Percentiles rank a stretch among this genome's conserved stretches.
phyloP scores from a whole-genome alignment of 2,797 vertebrate species.

The Diplodus sargus region DNA sequence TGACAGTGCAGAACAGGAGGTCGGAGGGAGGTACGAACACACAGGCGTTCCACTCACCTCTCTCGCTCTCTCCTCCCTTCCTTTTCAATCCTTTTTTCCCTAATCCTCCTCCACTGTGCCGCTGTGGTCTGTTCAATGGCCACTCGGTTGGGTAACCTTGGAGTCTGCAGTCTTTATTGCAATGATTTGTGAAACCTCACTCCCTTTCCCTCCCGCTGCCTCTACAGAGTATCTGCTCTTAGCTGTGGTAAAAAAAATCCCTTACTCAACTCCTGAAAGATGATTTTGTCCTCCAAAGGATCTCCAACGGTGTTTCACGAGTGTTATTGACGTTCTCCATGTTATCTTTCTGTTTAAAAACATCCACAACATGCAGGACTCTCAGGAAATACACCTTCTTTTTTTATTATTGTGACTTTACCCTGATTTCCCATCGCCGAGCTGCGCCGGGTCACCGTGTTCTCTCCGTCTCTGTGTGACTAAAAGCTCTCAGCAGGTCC shows the following conservation, averaged over 20 bases:
- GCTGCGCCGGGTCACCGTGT: slow-evolving; percentile 27
- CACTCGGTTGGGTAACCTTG: slow-evolving; percentile 52
- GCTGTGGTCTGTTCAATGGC: slow-evolving; percentile 42
- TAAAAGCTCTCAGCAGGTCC: slow-evolving; percentile 60
- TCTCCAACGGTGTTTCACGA: slow-evolving; percentile 8
- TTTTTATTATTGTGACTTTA: not conserved
- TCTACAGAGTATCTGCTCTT: slow-evolving; percentile 37
- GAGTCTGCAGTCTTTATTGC: slow-evolving; percentile 63
- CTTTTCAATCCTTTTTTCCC: slow-evolving; percentile 26
- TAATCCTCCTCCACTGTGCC: slow-evolving; percentile 57
- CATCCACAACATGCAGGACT: not conserved
- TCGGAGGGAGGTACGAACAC: slow-evolving; percentile 57
- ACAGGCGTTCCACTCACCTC: slow-evolving; percentile 54
- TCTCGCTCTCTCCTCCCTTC: slow-evolving; percentile 47
- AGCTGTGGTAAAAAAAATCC: slow-evolving; percentile 31
- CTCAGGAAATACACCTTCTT: slow-evolving; percentile 1
- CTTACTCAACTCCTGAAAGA: slow-evolving; percentile 20
- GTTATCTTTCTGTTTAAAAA: not conserved
- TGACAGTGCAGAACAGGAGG: slow-evolving; percentile 71
- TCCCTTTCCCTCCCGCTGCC: slow-evolving; percentile 54
- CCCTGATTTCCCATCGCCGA: slow-evolving; percentile 15
- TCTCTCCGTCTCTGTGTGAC: slow-evolving; percentile 33
- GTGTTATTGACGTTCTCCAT: not conserved
- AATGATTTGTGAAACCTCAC: slow-evolving; percentile 67
- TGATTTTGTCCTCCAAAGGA: slow-evolving; percentile 18